These are phyloP conservation scores for Psettodes erumei DNA, from an alignment of 2,113 vertebrate species.

Conservation along the genomic window DNA sequence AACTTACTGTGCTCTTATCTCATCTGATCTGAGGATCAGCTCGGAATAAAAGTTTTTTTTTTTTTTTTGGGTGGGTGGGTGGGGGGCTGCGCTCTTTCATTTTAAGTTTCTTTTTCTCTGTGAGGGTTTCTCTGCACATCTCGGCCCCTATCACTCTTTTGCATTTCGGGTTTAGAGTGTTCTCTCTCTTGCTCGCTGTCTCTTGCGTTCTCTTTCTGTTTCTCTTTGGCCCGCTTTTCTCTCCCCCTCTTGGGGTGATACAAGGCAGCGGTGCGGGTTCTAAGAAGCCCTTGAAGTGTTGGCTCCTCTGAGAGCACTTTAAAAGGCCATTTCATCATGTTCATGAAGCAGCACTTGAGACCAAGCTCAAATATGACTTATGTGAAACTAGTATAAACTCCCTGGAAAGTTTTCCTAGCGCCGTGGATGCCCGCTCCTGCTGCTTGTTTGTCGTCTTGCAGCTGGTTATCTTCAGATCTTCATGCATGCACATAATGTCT, in stretches of 20 bases:
- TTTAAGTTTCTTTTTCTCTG: constrained; percentile 74
- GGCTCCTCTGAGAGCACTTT: constrained; percentile 80
- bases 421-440: constrained; percentile 30
- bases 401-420: constrained; percentile 75
- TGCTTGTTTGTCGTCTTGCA: constrained; percentile 45
- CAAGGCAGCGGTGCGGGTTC: constrained; percentile 80
- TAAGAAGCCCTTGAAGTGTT: constrained; percentile 83
- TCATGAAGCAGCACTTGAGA: constrained; percentile 76
- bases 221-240: constrained; percentile 70
- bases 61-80: too few relatives aligned
- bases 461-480: constrained; percentile 36
- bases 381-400: constrained; percentile 77
- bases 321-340: constrained; percentile 83
- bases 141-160: constrained; percentile 71
- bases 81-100: constrained; percentile 72
- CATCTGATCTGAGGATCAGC: constrained; percentile 78
- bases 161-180: constrained; percentile 69
- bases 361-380: constrained; percentile 76
- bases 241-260: constrained; percentile 76
- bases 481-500: constrained; percentile 35
- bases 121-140: constrained; percentile 65
- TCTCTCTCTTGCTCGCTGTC: constrained; percentile 66
- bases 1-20: constrained; percentile 81
- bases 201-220: constrained; percentile 66
- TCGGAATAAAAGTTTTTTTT: constrained; percentile 70